Evolutionary conservation across 1,140 invertebrate species (phyloP).

Genomic region (Nixonia krombeini): DNA sequence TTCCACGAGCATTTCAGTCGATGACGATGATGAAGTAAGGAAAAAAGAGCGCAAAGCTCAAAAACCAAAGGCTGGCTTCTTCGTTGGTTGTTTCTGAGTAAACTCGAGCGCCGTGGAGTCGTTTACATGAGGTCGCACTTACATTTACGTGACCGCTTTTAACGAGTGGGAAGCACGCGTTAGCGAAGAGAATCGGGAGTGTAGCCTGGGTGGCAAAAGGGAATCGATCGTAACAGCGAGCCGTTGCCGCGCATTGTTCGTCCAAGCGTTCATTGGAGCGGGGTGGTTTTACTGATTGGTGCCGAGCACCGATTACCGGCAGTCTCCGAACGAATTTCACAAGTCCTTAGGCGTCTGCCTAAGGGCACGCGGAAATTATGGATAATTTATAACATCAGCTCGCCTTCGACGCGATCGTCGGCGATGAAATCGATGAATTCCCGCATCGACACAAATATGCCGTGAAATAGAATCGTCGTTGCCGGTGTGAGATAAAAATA

Average conservation of each 20-base stretch:
- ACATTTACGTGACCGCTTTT: constrained; percentile 20
- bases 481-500: too few species aligned
- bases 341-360: constrained; percentile 13
- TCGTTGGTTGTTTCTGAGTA: too few species aligned
- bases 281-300: constrained; percentile 62
- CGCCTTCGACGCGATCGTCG: background rate
- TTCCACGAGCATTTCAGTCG: too few species aligned
- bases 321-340: constrained; percentile 23
- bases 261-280: constrained; percentile 51
- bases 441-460: too few species aligned
- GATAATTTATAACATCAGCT: constrained; percentile 4
- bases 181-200: constrained; percentile 23
- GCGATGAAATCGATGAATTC: background rate
- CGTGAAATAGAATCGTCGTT: too few species aligned
- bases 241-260: constrained; percentile 54
- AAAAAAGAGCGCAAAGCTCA: too few species aligned
- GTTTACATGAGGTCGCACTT: constrained; percentile 11
- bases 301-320: constrained; percentile 58
- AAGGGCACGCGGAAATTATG: constrained; percentile 10
- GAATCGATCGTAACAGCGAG: constrained; percentile 51
- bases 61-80: too few species aligned
- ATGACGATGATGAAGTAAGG: too few species aligned
- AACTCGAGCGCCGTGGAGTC: too few species aligned
- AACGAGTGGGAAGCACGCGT: constrained; percentile 26
- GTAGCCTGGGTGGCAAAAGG: constrained; percentile 27